Evolutionary conservation across 2,113 vertebrate genomes (phyloP).

Genomic region (Buteo buteo): DNA sequence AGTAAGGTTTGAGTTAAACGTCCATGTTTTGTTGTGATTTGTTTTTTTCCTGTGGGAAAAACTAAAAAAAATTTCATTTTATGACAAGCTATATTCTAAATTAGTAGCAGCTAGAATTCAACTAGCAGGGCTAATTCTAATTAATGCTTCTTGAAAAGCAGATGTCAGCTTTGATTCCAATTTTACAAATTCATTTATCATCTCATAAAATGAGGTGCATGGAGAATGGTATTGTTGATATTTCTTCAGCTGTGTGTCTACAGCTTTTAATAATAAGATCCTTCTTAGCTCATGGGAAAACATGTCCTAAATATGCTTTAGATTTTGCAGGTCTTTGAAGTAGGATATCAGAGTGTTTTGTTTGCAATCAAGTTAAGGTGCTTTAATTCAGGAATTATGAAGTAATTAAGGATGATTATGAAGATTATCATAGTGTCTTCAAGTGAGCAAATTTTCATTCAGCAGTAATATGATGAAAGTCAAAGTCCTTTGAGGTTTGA

Average conservation of each 20-base stretch:
- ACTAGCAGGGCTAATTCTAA: background rate
- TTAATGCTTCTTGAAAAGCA: background rate
- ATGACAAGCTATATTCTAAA: background rate
- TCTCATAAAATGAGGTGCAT: background rate
- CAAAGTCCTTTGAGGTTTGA: background rate
- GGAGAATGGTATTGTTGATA: background rate
- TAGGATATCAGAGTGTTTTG: background rate
- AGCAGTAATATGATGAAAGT: background rate
- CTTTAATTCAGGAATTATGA: background rate
- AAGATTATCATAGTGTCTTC: constrained; percentile 30
- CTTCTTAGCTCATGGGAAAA: background rate
- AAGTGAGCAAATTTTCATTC: constrained; percentile 27
- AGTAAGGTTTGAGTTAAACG: background rate
- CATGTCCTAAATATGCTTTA: background rate
- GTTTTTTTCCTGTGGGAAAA: background rate
- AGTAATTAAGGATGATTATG: constrained; percentile 21
- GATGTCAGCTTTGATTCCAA: constrained; percentile 9
- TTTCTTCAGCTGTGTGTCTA: background rate
- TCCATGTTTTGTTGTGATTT: background rate
- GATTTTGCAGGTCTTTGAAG: background rate
- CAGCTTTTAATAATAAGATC: background rate
- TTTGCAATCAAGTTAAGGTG: constrained; percentile 32
- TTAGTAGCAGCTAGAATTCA: background rate
- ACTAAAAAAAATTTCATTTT: background rate
- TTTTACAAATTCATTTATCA: constrained; percentile 36